Base-by-base conservation (phyloP, 2,113 vertebrate species). In the Ceratotherium simum region DNA sequence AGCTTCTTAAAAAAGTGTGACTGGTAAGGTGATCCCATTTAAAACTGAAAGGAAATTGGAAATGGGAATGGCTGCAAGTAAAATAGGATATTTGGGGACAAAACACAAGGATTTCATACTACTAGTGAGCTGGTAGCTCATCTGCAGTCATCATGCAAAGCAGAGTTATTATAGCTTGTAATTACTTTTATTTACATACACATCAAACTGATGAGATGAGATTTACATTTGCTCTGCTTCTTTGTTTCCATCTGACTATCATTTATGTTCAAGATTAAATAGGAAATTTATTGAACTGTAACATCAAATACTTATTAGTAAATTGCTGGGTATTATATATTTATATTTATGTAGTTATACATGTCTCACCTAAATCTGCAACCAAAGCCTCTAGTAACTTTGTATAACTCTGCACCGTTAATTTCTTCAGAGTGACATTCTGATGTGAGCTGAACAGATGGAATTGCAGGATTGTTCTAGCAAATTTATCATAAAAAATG, bases 401-500 rank as follows among this genome's bases (percentile, higher is more conserved):
- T 99, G 99, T 99, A 98, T 85, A 98, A 99, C 99, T 99, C 98
- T 98, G 98, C 98, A 98, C 98, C 98, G 99, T 99, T 99, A 99
- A 99, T 99, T 99, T 99, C 98, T 99, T 99, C 98, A 99, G 98
- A 99, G 99, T 99, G 99, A 99, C 99, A 99, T 99, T 99, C 98
- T 99, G 99, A 99, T 99, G 99, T 98, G 98, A 99, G 99, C 99
- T 98, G 99, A 99, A 99, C 99, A 99, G 99, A 99, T 99, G 99
- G 99, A 99, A 99, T 99, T 99, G 99, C 99, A 98, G 99, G 99
- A 99, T 99, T 99, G 99, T 99, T 99, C 99, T 99, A 99, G 99
- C 99, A 99, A 99, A 99, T 99, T 99, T 99, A 99, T 99, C 99
- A 99, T 99, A 99, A 99, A 99, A 99, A 99, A 99, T 99, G 99